Percentiles rank a stretch among this genome's conserved stretches.
Conservation (phyloP, 1,140 invertebrate genomes). For the Microplitis demolitor region DNA sequence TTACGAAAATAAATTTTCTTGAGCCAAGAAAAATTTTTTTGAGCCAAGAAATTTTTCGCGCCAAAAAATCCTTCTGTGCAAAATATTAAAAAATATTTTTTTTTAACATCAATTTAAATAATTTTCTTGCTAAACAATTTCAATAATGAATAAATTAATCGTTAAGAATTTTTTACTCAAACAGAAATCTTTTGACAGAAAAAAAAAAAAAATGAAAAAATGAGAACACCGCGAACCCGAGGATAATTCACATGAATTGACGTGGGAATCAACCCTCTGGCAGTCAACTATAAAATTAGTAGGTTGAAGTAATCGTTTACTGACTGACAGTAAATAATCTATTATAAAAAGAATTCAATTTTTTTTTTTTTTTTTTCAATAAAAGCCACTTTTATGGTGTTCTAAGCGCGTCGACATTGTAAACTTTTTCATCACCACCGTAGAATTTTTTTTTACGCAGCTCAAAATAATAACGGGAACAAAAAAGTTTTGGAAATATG, state of each 20-base stretch:
- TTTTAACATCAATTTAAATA: too few species aligned
- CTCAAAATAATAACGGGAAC: neutral
- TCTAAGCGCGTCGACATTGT: constrained; percentile 17
- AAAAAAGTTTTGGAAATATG: neutral
- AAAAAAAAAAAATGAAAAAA: neutral
- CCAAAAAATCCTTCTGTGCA: too few species aligned
- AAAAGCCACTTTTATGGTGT: too few species aligned
- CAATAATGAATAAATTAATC: too few species aligned
- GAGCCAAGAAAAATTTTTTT: too few species aligned
- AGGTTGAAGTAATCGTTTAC: constrained; percentile 48
- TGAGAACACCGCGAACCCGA: neutral
- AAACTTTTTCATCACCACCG: neutral
- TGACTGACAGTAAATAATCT: constrained; percentile 41
- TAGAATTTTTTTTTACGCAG: neutral
- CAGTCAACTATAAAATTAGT: constrained; percentile 44
- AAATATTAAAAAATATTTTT: too few species aligned
- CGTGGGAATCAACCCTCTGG: constrained; percentile 38
- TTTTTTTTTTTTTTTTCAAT: neutral
- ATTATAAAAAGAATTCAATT: constrained; percentile 47
- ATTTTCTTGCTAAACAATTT: too few species aligned
- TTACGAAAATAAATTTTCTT: too few species aligned
- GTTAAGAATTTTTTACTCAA: too few species aligned
- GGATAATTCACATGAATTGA: constrained; percentile 39
- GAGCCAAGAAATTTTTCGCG: too few species aligned
- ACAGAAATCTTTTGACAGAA: too few species aligned